Evolutionary conservation across 2,888 invertebrate species (phyloP).

Genomic region (Teleiodes luculella): DNA sequence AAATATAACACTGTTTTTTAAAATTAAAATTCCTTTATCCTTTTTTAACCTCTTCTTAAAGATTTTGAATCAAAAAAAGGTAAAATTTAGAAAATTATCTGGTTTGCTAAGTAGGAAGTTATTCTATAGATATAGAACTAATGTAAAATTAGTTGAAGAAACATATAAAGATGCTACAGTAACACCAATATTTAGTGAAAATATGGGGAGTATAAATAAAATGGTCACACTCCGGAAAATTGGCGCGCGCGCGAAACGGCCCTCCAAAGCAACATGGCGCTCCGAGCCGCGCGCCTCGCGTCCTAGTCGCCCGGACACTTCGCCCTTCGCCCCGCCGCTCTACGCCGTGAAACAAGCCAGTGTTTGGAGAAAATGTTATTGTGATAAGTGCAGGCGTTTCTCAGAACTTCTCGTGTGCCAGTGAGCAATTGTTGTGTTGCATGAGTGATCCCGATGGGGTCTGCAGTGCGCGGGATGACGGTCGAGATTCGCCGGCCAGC

Average conservation of each 20-base stretch:
- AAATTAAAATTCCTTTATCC: no score
- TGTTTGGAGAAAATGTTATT: conserved; percentile 58
- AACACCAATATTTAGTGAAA: background rate
- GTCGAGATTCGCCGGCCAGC: conserved; percentile 71
- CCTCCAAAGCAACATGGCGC: conserved; percentile 67
- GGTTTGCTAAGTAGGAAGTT: no score
- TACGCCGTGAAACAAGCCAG: conserved; percentile 32
- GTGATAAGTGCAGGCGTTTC: conserved; percentile 42
- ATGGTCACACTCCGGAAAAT: conserved; percentile 42
- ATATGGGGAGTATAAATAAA: conserved; percentile 17
- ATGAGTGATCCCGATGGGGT: conserved; percentile 70
- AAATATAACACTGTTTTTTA: no score
- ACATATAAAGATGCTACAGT: no score
- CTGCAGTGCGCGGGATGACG: conserved; percentile 57
- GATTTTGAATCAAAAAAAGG: no score
- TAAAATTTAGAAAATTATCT: no score
- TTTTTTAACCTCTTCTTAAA: no score
- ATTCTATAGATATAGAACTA: no score
- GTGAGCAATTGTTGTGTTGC: conserved; percentile 63
- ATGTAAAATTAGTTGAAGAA: no score
- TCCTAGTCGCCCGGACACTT: conserved; percentile 44
- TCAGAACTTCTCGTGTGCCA: conserved; percentile 48
- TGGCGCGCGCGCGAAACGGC: conserved; percentile 73
- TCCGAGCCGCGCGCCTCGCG: conserved; percentile 61
- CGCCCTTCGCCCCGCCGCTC: conserved; percentile 35